Conservation (phyloP, 1,140 invertebrate genomes). For the Coboldia fuscipes region DNA sequence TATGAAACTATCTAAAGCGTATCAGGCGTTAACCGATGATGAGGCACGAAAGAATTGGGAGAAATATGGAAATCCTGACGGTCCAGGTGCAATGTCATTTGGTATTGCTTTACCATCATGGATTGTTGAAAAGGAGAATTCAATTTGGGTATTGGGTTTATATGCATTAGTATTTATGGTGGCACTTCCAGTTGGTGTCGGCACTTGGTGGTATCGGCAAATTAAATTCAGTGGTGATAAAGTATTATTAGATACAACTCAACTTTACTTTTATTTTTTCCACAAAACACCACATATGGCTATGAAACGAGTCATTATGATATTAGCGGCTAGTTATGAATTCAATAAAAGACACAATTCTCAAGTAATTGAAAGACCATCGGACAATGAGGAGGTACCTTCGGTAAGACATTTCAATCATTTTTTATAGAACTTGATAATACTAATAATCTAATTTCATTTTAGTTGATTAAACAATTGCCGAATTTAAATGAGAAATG, state of each 20-base stretch:
- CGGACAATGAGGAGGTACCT: conserved; percentile 90
- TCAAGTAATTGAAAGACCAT: conserved; percentile 80
- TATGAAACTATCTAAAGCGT: conserved; percentile 94
- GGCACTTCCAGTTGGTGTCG: conserved; percentile 77
- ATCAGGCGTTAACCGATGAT: conserved; percentile 83
- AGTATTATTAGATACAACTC: conserved; percentile 85
- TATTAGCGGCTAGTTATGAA: conserved; percentile 86
- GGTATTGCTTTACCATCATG: conserved; percentile 98
- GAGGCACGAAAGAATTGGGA: conserved; percentile 95
- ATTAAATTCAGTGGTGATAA: conserved; percentile 92
- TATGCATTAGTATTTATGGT: conserved; percentile 98
- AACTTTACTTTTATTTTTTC: conserved; percentile 91
- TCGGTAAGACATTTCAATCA: conserved; percentile 31
- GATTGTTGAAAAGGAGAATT: conserved; percentile 99
- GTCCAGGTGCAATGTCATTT: conserved; percentile 95
- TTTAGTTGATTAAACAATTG: conserved; percentile 71
- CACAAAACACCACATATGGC: conserved; percentile 90
- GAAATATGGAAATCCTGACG: conserved; percentile 98
- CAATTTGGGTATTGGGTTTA: conserved; percentile 87
- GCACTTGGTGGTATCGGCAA: conserved; percentile 97
- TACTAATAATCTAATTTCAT: conserved; percentile 3
- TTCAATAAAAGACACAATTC: conserved; percentile 88
- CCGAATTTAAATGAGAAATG: conserved; percentile 87
- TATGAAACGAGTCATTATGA: conserved; percentile 87
- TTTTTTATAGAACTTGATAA: conserved; percentile 1